Evolutionary conservation across 2,113 vertebrate species (phyloP).

Genomic region (Oxygymnocypris stewartii): DNA sequence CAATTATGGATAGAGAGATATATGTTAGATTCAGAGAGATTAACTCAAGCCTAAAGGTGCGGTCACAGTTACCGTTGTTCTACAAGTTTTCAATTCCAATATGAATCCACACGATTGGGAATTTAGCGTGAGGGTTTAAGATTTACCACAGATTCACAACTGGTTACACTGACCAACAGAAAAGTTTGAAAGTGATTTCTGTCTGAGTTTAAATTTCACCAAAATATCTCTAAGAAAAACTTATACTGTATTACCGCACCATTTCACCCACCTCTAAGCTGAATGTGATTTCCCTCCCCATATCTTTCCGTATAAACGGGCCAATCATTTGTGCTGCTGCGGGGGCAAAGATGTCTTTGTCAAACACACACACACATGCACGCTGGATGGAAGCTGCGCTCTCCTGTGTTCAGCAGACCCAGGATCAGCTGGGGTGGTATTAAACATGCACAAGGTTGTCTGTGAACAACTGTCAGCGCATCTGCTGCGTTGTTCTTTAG

Average conservation of each 20-base stretch:
- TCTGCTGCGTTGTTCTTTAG: slow-evolving; percentile 45
- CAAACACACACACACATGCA: slow-evolving; percentile 38
- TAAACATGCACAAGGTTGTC: slow-evolving; percentile 43
- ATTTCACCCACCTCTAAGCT: neutral
- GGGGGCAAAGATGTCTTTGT: slow-evolving; percentile 22
- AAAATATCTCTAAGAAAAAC: neutral
- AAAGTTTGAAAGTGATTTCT: neutral
- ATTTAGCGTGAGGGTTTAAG: neutral
- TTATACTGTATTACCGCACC: neutral
- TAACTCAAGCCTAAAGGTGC: neutral
- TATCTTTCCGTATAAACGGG: neutral
- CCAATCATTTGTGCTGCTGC: neutral
- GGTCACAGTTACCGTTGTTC: neutral
- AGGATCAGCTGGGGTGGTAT: slow-evolving; percentile 44
- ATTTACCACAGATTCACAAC: neutral
- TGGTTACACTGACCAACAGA: neutral
- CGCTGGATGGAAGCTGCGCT: neutral
- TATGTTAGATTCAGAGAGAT: slow-evolving; percentile 23
- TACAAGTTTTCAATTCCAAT: neutral
- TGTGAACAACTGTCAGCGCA: slow-evolving; percentile 51
- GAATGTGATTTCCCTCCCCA: neutral
- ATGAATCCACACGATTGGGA: neutral
- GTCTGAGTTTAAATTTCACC: neutral
- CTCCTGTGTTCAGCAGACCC: slow-evolving; percentile 22
- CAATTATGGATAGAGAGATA: slow-evolving; percentile 55